Base-by-base conservation (phyloP, 2,797 vertebrate genomes). In the Enteromius trimaculatus region DNA sequence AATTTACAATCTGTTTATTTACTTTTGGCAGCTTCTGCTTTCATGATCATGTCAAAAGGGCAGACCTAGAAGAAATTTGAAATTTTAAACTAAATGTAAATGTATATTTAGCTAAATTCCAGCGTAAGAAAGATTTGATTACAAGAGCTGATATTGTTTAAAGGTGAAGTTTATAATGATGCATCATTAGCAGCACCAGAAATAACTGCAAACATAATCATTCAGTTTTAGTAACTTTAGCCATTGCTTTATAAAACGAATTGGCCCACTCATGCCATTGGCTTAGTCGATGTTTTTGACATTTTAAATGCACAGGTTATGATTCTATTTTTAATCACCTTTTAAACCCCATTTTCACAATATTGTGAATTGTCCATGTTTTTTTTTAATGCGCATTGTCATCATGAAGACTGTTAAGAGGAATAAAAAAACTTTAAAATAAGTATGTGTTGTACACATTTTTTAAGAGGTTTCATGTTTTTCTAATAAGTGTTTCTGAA, bases 341-440 rank as follows among this genome's bases (percentile, higher is more conserved):
- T 17, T 34, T 17, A 8, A 60, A 26, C 10, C 3, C 11, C 0
- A 8, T 13, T 69, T 68, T 68, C 65, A 62, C 34, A 21, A 14
- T 26, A 60, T 26, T 60, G 31, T 55, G 9, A 21, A 13, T 42
- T 60, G 21, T 11, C 6, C 51, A 55, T 42, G 74, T 23, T 44
- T 39, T 60, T 34, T 34, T 75, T 53, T 19, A 39, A 58, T 37
- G 29, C 74, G 37, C 29, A 37, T 23, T 55, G n/a, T 44, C n/a
- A 60, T 77, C n/a, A 77, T 29, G 14, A 77, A 0, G 62, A 29
- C 39, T 47, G 17, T n/a, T 31, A 21, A 47, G 11, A 44, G 51
- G 23, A 80, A 80, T 80, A 58, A 80, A 80, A n/a, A 23, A 39
- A 11, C 31, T 21, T 80, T 17, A 55, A 39, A 79, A 55, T 2